Evolutionary conservation across 2,888 invertebrate genomes (phyloP).

Genomic region (Chrysomela aeneicollis): DNA sequence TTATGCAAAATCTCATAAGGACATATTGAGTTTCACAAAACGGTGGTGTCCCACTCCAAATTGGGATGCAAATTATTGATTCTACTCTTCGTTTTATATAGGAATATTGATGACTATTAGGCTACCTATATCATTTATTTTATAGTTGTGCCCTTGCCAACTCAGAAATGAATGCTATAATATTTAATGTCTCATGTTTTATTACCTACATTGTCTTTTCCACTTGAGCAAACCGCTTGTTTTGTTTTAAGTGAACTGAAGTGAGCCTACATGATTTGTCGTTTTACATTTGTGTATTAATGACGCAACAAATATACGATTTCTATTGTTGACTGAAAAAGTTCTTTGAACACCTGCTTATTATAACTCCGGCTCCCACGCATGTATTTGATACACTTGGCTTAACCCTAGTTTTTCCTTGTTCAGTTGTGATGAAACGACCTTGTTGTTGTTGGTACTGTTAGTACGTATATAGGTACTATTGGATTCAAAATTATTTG

Average conservation of each 20-base stretch:
- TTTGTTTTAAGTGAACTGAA: not conserved
- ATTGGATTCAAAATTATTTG: too few relatives aligned
- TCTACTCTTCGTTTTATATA: too few relatives aligned
- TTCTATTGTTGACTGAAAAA: slow-evolving; percentile 52
- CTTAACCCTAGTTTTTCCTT: slow-evolving; percentile 34
- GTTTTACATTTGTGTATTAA: slow-evolving; percentile 50
- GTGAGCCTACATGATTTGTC: slow-evolving; percentile 50
- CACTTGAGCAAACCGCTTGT: not conserved
- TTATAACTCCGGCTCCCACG: slow-evolving; percentile 49
- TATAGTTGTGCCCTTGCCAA: too few relatives aligned
- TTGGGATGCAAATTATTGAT: too few relatives aligned
- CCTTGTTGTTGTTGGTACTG: slow-evolving; percentile 19
- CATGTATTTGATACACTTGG: slow-evolving; percentile 45
- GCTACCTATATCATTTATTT: too few relatives aligned
- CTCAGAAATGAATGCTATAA: too few relatives aligned
- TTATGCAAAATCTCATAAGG: too few relatives aligned
- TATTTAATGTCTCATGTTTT: too few relatives aligned
- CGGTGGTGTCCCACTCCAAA: too few relatives aligned
- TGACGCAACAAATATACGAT: slow-evolving; percentile 53
- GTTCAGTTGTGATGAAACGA: slow-evolving; percentile 24
- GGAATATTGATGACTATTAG: too few relatives aligned
- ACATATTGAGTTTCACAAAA: too few relatives aligned
- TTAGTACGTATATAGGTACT: too few relatives aligned
- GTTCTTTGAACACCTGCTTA: slow-evolving; percentile 51
- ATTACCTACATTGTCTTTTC: not conserved